A percentile compares a stretch with the other conserved stretches of the same genome.
Evolutionary conservation across 2,113 vertebrate species (phyloP).

Genomic region (Malurus cyaneus): DNA sequence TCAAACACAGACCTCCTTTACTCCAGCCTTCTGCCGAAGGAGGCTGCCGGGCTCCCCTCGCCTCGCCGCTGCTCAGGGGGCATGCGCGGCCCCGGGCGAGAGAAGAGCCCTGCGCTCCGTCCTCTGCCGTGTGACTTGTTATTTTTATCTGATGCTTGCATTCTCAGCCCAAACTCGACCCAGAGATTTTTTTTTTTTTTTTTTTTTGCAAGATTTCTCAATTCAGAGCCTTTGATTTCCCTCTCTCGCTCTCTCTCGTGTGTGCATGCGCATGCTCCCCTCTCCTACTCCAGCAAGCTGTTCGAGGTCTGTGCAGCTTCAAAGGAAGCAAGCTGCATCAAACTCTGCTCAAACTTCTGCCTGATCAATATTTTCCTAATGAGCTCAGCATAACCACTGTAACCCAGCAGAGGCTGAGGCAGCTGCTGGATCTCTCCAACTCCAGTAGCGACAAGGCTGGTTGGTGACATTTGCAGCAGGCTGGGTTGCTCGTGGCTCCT

Average conservation of each 20-base stretch:
- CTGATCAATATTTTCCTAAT: conserved; percentile 37
- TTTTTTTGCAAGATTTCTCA: conserved; percentile 47
- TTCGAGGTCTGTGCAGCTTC: neutral
- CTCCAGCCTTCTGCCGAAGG: conserved; percentile 76
- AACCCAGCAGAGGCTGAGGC: conserved; percentile 1
- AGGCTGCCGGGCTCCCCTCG: conserved; percentile 57
- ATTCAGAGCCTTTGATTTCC: conserved; percentile 38
- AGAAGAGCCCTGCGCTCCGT: conserved; percentile 75
- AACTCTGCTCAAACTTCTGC: neutral
- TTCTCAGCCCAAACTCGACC: conserved; percentile 76
- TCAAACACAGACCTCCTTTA: conserved; percentile 81
- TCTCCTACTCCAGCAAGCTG: neutral
- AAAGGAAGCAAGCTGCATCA: neutral
- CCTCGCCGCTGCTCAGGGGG: conserved; percentile 15
- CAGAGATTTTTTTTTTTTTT: conserved; percentile 4
- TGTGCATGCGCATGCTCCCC: neutral
- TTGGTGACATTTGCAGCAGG: neutral
- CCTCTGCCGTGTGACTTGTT: conserved; percentile 83
- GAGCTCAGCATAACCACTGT: neutral
- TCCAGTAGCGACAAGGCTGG: neutral
- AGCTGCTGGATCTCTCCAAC: neutral
- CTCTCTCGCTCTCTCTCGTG: neutral
- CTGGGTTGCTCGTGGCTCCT: neutral
- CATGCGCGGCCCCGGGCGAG: conserved; percentile 79
- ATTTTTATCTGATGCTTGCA: conserved; percentile 88